Percentiles rank a stretch among this genome's conserved stretches.
phyloP scores from a whole-genome alignment of 2,888 invertebrate species.

The Caradrina clavipalpis region DNA sequence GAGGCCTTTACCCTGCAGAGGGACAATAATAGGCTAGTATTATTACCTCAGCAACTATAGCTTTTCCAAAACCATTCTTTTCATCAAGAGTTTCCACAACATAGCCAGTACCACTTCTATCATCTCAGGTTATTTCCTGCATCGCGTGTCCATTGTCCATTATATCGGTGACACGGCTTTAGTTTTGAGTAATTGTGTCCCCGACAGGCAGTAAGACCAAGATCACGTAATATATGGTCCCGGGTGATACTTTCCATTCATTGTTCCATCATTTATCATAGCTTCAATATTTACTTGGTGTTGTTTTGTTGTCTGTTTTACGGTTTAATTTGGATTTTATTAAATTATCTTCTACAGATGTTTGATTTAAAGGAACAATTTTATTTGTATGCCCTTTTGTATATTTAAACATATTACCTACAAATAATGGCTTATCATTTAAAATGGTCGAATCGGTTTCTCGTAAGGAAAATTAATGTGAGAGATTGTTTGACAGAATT shows the following conservation, averaged over 20 bases:
- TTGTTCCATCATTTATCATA: constrained; percentile 59
- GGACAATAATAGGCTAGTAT: too few species aligned
- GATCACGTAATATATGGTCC: constrained; percentile 66
- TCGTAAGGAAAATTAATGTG: too few species aligned
- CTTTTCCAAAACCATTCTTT: neutral
- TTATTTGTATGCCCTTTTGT: neutral
- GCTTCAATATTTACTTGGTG: constrained; percentile 56
- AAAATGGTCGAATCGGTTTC: neutral
- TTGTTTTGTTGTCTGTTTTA: constrained; percentile 10
- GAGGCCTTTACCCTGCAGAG: too few species aligned
- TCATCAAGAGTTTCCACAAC: constrained; percentile 13
- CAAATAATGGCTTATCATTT: constrained; percentile 7
- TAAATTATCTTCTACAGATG: neutral
- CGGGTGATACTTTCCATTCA: constrained; percentile 63
- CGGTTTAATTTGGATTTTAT: constrained; percentile 5
- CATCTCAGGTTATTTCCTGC: constrained; percentile 67
- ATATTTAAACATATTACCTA: neutral
- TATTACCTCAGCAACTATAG: neutral
- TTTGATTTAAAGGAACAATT: neutral
- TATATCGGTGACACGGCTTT: constrained; percentile 78
- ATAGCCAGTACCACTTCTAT: constrained; percentile 32
- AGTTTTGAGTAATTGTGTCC: constrained; percentile 78
- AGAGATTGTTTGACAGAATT: too few species aligned
- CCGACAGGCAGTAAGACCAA: constrained; percentile 69
- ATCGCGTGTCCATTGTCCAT: constrained; percentile 77